A percentile compares a stretch with the other conserved stretches of the same genome.
Evolutionary conservation across 2,888 invertebrate genomes (phyloP).

Genomic region (Mamestra brassicae): DNA sequence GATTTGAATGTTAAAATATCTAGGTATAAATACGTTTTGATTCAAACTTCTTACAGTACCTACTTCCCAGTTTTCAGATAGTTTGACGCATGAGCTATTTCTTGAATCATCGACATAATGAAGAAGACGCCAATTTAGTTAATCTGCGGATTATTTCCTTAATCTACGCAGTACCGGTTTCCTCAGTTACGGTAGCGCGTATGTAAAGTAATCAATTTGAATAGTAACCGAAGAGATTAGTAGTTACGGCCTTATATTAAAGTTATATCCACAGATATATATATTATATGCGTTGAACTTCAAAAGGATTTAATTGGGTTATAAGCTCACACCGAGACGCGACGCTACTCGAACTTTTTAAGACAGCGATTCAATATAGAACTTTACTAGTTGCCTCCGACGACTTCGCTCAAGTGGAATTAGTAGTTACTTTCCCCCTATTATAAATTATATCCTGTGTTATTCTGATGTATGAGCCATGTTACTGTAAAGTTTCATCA

Average conservation of each 20-base stretch:
- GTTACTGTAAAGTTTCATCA: too few relatives aligned
- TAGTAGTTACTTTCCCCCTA: too few relatives aligned
- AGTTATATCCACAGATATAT: not conserved
- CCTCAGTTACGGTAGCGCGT: slow-evolving; percentile 1
- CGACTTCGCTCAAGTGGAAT: too few relatives aligned
- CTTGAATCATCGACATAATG: not conserved
- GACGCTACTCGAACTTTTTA: not conserved
- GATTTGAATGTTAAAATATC: too few relatives aligned
- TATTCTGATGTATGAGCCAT: too few relatives aligned
- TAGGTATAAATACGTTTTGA: too few relatives aligned
- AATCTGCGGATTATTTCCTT: slow-evolving; percentile 27
- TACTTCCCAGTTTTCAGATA: not conserved
- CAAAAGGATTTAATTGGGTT: slow-evolving; percentile 14
- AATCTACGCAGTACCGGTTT: slow-evolving; percentile 19
- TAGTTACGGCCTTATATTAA: slow-evolving; percentile 7
- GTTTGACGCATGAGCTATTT: not conserved
- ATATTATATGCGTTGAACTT: not conserved
- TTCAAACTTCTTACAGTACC: too few relatives aligned
- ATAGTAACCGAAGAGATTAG: slow-evolving; percentile 26
- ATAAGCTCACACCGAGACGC: not conserved
- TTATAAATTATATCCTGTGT: too few relatives aligned
- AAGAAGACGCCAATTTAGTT: slow-evolving; percentile 32
- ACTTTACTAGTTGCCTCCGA: too few relatives aligned
- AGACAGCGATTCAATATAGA: not conserved
- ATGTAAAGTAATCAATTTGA: slow-evolving; percentile 41